Evolutionary conservation across 2,797 vertebrate species (phyloP), one percentile per base, ranked within the genome.

Genomic region (Simalia tracyae): DNA sequence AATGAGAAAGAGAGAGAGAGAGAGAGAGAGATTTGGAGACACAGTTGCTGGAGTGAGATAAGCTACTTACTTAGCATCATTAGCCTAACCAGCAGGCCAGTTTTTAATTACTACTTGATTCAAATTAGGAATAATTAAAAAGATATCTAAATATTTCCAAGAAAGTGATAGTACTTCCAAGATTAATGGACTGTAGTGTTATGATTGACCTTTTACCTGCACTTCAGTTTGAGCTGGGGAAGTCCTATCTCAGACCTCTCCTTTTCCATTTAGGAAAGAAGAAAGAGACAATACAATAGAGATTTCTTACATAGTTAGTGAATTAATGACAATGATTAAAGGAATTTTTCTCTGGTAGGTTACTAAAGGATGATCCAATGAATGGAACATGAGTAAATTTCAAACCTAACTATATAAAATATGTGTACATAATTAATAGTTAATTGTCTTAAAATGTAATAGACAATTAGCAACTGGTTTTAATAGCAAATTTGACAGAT

Each of bases 51-150:
- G 24, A 54, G 24, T 66, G 57, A 15, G 88, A 90, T 22, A 60
- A 86, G 50, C 64, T 94, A 68, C 72, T 76, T 90, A 59, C 85
- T 22, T 46, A 66, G 0, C 0, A 3, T 42, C 50, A 36, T 91
- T n/a, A 94, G 64, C 72, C 92, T 8, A 76, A 24, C 0, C 81
- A 31, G 90, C 66, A 81, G 50, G 28, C 3, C 59, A 3, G 28
- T 1, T 91, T 92, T 89, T 84, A 92, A 90, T 86, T 94, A 90
- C 1, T 28, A 46, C 63, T 84, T 0, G 5, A 91, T 94, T 89
- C 89, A 92, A 94, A 95, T 92, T 46, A 85, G 91, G 81, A 89
- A 9, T 57, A 61, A 93, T 94, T 91, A 90, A 46, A n/a, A 89
- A 86, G 56, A 36, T 84, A 10, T 11, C 36, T 59, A 26, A 22